Conservation (phyloP, 2,797 vertebrate species). For the Rhinoraja longicauda region DNA sequence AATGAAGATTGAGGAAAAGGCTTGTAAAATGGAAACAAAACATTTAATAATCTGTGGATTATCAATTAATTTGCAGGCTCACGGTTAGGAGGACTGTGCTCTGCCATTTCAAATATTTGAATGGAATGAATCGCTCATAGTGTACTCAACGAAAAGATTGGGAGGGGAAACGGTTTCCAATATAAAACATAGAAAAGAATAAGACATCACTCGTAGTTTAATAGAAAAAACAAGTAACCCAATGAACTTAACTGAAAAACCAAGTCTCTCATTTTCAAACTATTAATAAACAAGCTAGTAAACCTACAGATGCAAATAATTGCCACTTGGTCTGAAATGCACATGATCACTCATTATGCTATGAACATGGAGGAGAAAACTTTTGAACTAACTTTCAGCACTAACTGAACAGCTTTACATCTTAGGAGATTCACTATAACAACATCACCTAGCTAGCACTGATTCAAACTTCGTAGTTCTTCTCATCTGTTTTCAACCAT, state of each 20-base stretch:
- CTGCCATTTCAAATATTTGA: background rate
- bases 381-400: background rate
- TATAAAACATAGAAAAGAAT: background rate
- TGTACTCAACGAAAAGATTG: background rate
- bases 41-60: background rate
- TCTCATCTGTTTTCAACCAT: background rate
- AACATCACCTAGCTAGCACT: background rate
- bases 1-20: background rate
- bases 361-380: background rate
- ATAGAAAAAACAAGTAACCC: background rate
- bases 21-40: background rate
- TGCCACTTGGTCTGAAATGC: background rate
- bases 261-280: background rate
- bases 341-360: background rate
- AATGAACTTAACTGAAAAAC: background rate
- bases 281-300: background rate
- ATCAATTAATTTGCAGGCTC: background rate
- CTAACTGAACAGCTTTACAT: background rate
- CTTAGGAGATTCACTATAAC: background rate
- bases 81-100: background rate
- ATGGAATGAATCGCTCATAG: background rate
- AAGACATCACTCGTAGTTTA: background rate
- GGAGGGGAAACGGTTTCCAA: background rate
- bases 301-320: background rate
- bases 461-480: background rate